Evolutionary conservation across 53 echinoderm and acorn worm genomes (phyloP).

Genomic region (Hippasteria phrygiana): DNA sequence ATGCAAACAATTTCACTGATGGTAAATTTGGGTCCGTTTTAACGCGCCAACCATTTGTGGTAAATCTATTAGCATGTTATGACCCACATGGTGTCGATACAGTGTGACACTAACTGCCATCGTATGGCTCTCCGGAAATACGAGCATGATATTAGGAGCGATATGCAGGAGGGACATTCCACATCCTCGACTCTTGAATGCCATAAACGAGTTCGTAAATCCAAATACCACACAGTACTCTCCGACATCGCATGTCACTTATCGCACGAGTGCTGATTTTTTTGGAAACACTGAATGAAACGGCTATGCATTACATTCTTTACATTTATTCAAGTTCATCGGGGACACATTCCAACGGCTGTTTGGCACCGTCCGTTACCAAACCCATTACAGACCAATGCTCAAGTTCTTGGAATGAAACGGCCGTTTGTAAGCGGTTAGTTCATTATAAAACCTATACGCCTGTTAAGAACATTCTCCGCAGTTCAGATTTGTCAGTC

Average conservation of each 20-base stretch:
- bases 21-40: background rate
- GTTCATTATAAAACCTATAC: too few relatives aligned
- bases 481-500: too few relatives aligned
- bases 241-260: background rate
- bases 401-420: too few relatives aligned
- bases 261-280: background rate
- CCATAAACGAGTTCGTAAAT: constrained; percentile 27
- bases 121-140: background rate
- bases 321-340: constrained; percentile 14
- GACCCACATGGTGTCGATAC: background rate
- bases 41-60: too few relatives aligned
- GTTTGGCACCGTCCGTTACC: too few relatives aligned
- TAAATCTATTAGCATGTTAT: background rate
- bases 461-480: too few relatives aligned
- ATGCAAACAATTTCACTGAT: background rate
- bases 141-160: background rate
- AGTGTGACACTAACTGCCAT: background rate
- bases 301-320: background rate
- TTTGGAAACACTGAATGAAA: background rate
- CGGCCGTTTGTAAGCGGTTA: too few relatives aligned
- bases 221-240: background rate
- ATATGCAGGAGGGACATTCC: background rate
- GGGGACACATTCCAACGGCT: constrained; percentile 7
- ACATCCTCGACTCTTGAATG: constrained; percentile 1
- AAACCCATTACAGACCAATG: too few relatives aligned